A percentile compares a stretch with the other conserved stretches of the same genome.
Evolutionary conservation across 2,797 vertebrate species (phyloP).

Genomic region (Gastrophryne carolinensis): DNA sequence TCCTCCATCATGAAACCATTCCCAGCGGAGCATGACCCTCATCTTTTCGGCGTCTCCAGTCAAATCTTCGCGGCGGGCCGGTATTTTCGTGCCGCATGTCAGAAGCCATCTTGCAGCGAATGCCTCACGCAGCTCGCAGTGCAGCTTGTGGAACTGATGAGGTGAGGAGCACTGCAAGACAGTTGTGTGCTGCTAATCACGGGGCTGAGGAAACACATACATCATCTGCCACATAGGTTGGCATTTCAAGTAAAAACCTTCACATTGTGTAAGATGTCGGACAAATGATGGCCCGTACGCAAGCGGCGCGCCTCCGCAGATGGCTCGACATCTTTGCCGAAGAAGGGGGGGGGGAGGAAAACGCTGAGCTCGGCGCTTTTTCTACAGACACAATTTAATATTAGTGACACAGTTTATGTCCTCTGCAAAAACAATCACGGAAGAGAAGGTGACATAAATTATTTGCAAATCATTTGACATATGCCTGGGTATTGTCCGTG

Average conservation of each 20-base stretch:
- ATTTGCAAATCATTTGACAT: conserved; percentile 97
- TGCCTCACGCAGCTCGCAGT: conserved; percentile 93
- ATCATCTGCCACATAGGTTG: conserved; percentile 98
- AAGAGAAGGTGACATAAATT: conserved; percentile 95
- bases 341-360: too few species aligned
- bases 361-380: conserved; percentile 91
- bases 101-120: conserved; percentile 95
- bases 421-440: conserved; percentile 90
- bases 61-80: conserved; percentile 84
- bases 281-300: conserved; percentile 97
- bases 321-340: conserved; percentile 85
- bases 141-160: conserved; percentile 99
- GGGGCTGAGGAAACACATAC: conserved; percentile 99
- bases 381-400: conserved; percentile 85
- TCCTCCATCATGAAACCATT: conserved; percentile 74
- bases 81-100: conserved; percentile 85
- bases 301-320: conserved; percentile 93
- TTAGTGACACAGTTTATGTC: conserved; percentile 90
- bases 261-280: conserved; percentile 95
- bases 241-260: conserved; percentile 96
- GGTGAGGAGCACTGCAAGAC: conserved; percentile 94
- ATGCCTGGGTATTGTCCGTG: conserved; percentile 91
- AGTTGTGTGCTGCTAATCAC: conserved; percentile 97
- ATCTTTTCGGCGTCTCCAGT: conserved; percentile 85
- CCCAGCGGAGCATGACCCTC: conserved; percentile 86